Conservation (phyloP, 2,113 vertebrate genomes). For the Crotalus tigris region DNA sequence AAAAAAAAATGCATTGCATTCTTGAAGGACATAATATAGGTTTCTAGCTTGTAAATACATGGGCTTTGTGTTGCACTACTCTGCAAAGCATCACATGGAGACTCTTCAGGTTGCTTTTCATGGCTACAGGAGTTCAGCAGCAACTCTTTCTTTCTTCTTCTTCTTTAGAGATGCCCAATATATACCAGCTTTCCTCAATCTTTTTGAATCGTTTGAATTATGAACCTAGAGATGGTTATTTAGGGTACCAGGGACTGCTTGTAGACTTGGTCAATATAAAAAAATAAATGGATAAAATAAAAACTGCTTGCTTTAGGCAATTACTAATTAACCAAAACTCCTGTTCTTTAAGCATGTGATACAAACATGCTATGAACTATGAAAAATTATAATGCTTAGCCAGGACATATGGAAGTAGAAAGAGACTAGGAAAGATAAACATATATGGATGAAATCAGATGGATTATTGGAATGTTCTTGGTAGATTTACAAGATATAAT, state of each 20-base stretch:
- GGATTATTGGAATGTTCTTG: neutral
- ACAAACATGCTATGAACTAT: neutral
- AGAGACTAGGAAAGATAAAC: neutral
- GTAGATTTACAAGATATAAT: neutral
- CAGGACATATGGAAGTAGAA: neutral
- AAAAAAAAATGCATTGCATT: neutral
- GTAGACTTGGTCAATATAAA: neutral
- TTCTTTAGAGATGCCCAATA: neutral
- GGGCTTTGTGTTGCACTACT: neutral
- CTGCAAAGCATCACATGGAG: neutral
- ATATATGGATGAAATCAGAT: neutral
- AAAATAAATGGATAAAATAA: neutral
- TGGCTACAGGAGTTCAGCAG: neutral
- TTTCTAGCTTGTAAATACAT: neutral
- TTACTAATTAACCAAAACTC: neutral
- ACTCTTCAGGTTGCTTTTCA: neutral
- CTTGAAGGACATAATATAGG: neutral
- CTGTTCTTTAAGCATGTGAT: neutral
- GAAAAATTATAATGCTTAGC: neutral
- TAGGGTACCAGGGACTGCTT: neutral
- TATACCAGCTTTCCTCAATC: neutral
- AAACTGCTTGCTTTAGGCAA: neutral
- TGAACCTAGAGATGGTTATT: neutral
- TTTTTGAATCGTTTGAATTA: neutral
- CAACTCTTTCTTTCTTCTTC: neutral